Evolutionary conservation across 2,113 vertebrate species (phyloP), one percentile per base, ranked within the genome.

Genomic region (Tinamus guttatus): DNA sequence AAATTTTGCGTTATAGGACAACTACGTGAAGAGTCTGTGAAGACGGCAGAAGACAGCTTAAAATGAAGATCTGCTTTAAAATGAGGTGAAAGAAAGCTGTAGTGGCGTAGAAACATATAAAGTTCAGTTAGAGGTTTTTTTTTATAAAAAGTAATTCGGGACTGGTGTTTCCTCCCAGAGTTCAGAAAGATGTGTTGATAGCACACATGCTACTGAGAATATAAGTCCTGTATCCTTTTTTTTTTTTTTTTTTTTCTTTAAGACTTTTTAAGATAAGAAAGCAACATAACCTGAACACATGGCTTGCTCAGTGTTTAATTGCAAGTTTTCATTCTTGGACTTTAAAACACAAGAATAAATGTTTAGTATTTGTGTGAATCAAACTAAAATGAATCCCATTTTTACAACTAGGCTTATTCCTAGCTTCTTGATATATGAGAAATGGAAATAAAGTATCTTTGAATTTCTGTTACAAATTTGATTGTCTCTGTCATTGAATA

Each of bases 71-170:
- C 98, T 97, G 97, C 99, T 99, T 99, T 99, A 99, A 99, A 99
- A 99, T 98, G 99, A 99, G 99, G 99, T 99, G 99, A 99, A 99
- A 99, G 99, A 99, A 99, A 99, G 98, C 98, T 98, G 98, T 99
- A 99, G 99, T 99, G 99, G 98, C 98, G 97, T 99, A 99, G 98
- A 98, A 98, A 98, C 98, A 98, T 98, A 98, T 97, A 98, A 98
- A 98, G 97, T 97, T 98, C 97, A 98, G 97, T 98, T 98, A 98
- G 98, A 96, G 86, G 4, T 41, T 81, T 79, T 76, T 89, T 96
- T 95, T 80, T 93, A 97, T 98, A 98, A 98, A 97, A 97, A 94
- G 97, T 97, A 98, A 97, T 98, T 98, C 97, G 98, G 98, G 96
- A 98, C 98, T 98, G 96, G 97, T 97, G 94, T 98, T 97, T 97